phyloP scores from a whole-genome alignment of 1,140 invertebrate genomes.

The Camponotus vicinus region DNA sequence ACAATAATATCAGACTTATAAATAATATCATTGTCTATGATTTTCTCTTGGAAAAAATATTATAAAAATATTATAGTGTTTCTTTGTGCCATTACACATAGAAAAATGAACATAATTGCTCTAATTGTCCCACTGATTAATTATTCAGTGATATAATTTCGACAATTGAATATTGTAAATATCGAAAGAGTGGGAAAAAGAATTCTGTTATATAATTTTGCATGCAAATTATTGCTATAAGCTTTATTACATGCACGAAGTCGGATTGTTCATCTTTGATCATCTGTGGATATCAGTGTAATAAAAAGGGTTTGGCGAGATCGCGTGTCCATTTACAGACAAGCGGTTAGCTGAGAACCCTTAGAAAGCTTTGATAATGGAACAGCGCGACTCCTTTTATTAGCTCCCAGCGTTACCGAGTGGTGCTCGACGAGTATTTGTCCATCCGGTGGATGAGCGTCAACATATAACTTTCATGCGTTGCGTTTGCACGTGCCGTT shows the following conservation, averaged over 20 bases:
- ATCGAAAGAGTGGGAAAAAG: no score
- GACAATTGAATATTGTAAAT: no score
- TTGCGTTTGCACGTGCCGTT: slow-evolving; percentile 35
- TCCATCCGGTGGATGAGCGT: slow-evolving; percentile 68
- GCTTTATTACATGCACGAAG: neutral
- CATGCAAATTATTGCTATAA: neutral
- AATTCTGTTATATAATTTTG: neutral
- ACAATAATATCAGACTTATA: no score
- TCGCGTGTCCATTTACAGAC: slow-evolving; percentile 15
- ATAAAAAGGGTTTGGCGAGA: neutral
- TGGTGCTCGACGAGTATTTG: slow-evolving; percentile 73
- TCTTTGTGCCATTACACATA: no score
- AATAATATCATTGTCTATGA: no score
- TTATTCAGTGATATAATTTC: no score
- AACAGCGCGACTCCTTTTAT: slow-evolving; percentile 69
- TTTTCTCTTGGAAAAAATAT: no score
- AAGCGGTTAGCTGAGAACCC: slow-evolving; percentile 19
- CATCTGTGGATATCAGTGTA: neutral
- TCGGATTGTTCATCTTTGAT: neutral
- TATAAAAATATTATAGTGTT: no score
- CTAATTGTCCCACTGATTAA: no score
- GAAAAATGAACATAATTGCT: no score
- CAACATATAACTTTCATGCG: slow-evolving; percentile 72
- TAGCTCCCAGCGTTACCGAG: slow-evolving; percentile 68
- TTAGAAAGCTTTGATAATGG: slow-evolving; percentile 58